Conservation (phyloP, 2,797 vertebrate genomes). For the Anomalospiza imberbis region DNA sequence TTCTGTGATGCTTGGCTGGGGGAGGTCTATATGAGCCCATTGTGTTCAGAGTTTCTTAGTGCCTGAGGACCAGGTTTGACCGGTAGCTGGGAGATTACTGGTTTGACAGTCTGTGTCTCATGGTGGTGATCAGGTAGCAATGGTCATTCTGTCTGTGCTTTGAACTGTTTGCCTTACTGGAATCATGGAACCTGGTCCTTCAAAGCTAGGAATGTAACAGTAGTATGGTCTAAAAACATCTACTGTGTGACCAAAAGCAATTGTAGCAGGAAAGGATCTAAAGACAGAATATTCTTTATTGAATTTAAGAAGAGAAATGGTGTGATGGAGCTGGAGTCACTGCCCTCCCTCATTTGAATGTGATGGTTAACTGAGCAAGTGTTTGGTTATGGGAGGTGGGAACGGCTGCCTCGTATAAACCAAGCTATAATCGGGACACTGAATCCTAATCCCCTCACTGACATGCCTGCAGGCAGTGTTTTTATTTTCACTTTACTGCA, state of each 20-base stretch:
- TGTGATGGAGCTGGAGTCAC: background rate
- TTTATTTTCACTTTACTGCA: conserved; percentile 23
- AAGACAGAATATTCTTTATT: background rate
- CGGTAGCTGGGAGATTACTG: background rate
- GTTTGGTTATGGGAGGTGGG: background rate
- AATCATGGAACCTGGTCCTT: background rate
- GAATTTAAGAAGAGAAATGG: background rate
- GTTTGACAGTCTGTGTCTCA: background rate
- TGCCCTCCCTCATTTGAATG: background rate
- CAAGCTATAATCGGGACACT: background rate
- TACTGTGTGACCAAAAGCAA: background rate
- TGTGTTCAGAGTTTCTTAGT: background rate
- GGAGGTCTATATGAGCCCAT: background rate
- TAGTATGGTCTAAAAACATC: background rate
- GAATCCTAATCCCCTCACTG: conserved; percentile 22
- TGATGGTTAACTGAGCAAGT: background rate
- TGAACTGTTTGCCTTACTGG: background rate
- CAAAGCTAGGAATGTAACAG: background rate
- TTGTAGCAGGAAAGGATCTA: background rate
- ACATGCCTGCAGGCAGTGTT: conserved; percentile 28
- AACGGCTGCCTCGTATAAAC: background rate
- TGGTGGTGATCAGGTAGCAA: background rate
- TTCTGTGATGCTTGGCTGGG: background rate
- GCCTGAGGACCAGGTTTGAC: background rate
- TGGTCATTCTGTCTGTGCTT: background rate